Percentiles rank a stretch among this genome's conserved stretches.
phyloP scores from a whole-genome alignment of 2,888 invertebrate species.

The Dastarcus helophoroides region DNA sequence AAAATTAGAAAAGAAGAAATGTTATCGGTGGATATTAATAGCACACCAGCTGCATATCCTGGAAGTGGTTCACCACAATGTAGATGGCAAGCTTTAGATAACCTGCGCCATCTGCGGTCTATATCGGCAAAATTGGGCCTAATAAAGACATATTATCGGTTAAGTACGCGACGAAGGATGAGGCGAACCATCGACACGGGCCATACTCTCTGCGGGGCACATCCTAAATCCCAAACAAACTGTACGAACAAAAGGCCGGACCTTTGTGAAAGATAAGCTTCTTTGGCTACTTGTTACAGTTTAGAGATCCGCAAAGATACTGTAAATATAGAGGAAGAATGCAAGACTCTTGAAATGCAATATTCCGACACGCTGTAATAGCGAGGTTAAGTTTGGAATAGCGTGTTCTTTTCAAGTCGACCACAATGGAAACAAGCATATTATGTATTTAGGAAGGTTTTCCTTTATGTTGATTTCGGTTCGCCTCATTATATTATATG shows the following conservation, averaged over 20 bases:
- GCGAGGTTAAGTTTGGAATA: constrained; percentile 23
- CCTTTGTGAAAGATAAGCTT: constrained; percentile 23
- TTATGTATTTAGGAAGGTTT: constrained; percentile 20
- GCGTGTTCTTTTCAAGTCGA: constrained; percentile 30
- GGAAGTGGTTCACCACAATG: no score
- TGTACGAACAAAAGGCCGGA: constrained; percentile 21
- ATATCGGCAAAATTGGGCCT: no score
- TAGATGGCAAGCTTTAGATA: no score
- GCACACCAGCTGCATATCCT: no score
- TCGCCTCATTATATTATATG: constrained; percentile 23
- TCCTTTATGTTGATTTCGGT: constrained; percentile 6
- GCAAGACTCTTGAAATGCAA: constrained; percentile 32
- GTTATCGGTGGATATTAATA: no score
- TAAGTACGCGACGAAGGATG: no score
- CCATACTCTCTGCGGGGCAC: constrained; percentile 26
- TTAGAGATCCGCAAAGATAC: constrained; percentile 33
- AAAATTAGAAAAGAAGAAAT: no score
- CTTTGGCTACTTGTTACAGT: constrained; percentile 31
- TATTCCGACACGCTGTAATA: constrained; percentile 25
- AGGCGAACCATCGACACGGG: no score
- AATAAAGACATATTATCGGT: no score
- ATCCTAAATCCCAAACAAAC: constrained; percentile 30
- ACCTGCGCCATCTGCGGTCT: no score
- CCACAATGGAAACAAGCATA: constrained; percentile 29
- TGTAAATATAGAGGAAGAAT: constrained; percentile 32